These are phyloP conservation scores for Melanostoma mellinum DNA, from an alignment of 2,888 invertebrate species.

Conservation along the genomic window DNA sequence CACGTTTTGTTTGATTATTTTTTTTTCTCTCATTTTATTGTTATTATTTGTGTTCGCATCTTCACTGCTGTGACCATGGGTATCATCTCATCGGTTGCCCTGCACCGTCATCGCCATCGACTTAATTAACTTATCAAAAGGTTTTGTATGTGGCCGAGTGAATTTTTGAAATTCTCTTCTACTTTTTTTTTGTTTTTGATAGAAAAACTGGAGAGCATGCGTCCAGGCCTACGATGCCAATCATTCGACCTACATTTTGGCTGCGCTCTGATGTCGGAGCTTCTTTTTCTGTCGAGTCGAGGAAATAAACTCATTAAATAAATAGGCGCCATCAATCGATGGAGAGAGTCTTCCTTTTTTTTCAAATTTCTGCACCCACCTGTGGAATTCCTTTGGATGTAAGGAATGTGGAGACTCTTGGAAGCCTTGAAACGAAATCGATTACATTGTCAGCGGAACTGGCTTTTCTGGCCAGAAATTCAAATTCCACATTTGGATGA, in stretches of 20 bases:
- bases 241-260: conserved; percentile 66
- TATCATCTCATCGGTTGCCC: conserved; percentile 11
- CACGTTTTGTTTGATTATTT: conserved; percentile 58
- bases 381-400: conserved; percentile 28
- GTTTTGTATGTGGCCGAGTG: conserved; percentile 71
- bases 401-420: conserved; percentile 40
- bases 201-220: conserved; percentile 5
- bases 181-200: background rate
- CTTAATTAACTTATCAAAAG: conserved; percentile 80
- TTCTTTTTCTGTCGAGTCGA: conserved; percentile 9
- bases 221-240: conserved; percentile 50
- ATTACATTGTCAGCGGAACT: conserved; percentile 25
- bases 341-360: conserved; percentile 5
- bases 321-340: conserved; percentile 46
- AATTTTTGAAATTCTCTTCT: conserved; percentile 43
- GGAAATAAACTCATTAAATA: conserved; percentile 60
- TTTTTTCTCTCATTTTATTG: conserved; percentile 25
- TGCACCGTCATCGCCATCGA: conserved; percentile 64
- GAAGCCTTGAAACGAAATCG: conserved; percentile 8
- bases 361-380: conserved; percentile 55
- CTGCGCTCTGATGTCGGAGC: background rate
- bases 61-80: conserved; percentile 14
- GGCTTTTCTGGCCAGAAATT: background rate
- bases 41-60: background rate
- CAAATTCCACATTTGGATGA: conserved; percentile 7